A percentile compares a stretch with the other conserved stretches of the same genome.
phyloP scores from a whole-genome alignment of 2,888 invertebrate species.

The Dugesia japonica region DNA sequence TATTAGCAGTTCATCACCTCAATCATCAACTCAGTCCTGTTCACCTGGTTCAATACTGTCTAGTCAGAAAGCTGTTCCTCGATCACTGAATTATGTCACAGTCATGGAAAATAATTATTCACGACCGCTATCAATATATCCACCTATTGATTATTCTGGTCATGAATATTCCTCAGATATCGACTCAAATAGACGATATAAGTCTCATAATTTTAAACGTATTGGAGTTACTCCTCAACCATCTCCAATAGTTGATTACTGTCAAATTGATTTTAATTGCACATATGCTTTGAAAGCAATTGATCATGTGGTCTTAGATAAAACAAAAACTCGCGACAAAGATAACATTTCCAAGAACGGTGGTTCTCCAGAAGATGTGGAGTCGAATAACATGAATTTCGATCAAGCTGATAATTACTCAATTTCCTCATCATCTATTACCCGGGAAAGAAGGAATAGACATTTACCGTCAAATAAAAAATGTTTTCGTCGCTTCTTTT shows the following conservation, averaged over 20 bases:
- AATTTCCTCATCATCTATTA: not conserved
- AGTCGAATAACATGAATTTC: not conserved
- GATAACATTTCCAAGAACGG: not conserved
- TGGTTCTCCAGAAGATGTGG: not conserved
- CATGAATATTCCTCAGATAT: not conserved
- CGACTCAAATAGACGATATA: not conserved
- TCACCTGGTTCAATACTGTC: not conserved
- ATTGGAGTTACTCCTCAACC: not conserved
- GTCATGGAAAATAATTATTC: not conserved
- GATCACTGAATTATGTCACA: not conserved
- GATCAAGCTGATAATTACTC: conserved; percentile 6
- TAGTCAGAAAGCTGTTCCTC: not conserved
- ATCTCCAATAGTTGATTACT: not conserved
- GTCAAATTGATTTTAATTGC: not conserved
- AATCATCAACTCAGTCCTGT: not conserved
- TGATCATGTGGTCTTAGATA: not conserved
- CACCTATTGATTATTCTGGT: not conserved
- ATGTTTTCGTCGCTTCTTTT: not conserved
- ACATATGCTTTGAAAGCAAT: not conserved
- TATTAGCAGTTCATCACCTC: not conserved
- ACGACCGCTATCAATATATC: not conserved
- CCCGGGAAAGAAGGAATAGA: not conserved
- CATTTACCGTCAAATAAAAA: not conserved
- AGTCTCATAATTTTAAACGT: not conserved
- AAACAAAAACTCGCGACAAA: not conserved